A percentile compares a stretch with the other conserved stretches of the same genome.
phyloP scores from a whole-genome alignment of 2,888 invertebrate genomes.

The Latrodectus hesperus region DNA sequence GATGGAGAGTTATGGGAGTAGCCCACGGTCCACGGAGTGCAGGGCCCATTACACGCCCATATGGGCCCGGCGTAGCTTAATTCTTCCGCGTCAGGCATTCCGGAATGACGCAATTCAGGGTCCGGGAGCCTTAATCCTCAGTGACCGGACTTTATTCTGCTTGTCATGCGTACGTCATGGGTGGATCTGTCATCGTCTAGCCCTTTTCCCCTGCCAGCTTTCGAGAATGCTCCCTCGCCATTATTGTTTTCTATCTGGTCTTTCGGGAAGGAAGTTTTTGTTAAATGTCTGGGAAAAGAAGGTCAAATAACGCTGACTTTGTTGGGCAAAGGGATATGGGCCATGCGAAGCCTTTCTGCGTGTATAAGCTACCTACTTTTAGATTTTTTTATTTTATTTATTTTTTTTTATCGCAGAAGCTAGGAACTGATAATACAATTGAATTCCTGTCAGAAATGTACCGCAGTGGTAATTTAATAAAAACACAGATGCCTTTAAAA shows the following conservation, averaged over 20 bases:
- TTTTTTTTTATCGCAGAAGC: neutral
- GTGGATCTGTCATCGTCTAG: slow-evolving; percentile 52
- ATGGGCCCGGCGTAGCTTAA: slow-evolving; percentile 63
- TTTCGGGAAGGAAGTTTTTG: slow-evolving; percentile 25
- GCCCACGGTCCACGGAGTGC: slow-evolving; percentile 55
- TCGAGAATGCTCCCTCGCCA: slow-evolving; percentile 3
- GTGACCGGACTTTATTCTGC: slow-evolving; percentile 65
- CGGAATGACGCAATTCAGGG: slow-evolving; percentile 60
- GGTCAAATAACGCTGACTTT: slow-evolving; percentile 36
- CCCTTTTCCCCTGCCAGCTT: slow-evolving; percentile 2
- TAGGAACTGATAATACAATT: neutral
- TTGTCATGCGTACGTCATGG: slow-evolving; percentile 56
- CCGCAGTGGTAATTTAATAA: too few species aligned
- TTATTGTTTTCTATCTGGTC: slow-evolving; percentile 32
- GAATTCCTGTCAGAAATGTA: neutral
- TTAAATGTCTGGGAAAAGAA: slow-evolving; percentile 46
- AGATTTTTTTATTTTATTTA: slow-evolving; percentile 8
- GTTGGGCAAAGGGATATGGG: slow-evolving; percentile 33
- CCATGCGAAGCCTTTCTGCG: slow-evolving; percentile 6
- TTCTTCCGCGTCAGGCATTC: slow-evolving; percentile 62
- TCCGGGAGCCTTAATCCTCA: slow-evolving; percentile 50
- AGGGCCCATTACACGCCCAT: slow-evolving; percentile 67
- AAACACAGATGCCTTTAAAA: too few species aligned
- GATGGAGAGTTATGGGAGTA: slow-evolving; percentile 61
- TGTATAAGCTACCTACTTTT: too few species aligned